Conservation (phyloP, 2,888 invertebrate species). For the Altica lythri region DNA sequence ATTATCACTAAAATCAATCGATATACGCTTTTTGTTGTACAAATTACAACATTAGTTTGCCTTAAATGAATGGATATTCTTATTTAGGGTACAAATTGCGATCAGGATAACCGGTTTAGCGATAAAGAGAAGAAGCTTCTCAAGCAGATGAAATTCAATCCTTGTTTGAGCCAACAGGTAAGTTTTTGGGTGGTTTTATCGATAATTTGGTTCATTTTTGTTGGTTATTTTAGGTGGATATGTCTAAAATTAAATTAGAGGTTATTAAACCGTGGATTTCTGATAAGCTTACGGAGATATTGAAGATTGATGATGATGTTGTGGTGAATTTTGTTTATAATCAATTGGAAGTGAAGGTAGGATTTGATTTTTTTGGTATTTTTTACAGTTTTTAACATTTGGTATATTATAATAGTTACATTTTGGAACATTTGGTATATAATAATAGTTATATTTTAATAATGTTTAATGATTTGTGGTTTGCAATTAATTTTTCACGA, state of each 20-base stretch:
- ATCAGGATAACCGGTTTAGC: conserved; percentile 98
- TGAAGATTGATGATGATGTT: conserved; percentile 98
- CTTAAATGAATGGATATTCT: conserved; percentile 40
- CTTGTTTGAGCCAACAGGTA: conserved; percentile 90
- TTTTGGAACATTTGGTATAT: too few relatives aligned
- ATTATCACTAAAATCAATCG: too few relatives aligned
- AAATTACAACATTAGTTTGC: conserved; percentile 26
- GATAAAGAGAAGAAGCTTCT: conserved; percentile 99
- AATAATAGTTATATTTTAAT: too few relatives aligned
- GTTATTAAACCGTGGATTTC: conserved; percentile 99
- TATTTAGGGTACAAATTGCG: conserved; percentile 91
- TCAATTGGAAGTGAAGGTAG: conserved; percentile 93
- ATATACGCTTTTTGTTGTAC: too few relatives aligned
- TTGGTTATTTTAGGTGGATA: conserved; percentile 90
- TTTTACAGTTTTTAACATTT: too few relatives aligned
- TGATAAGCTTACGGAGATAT: conserved; percentile 91
- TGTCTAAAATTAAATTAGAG: conserved; percentile 97
- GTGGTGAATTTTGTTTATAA: conserved; percentile 98
- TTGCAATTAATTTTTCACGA: too few relatives aligned
- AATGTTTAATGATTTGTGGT: too few relatives aligned
- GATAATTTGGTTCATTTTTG: too few relatives aligned
- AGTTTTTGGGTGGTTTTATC: too few relatives aligned
- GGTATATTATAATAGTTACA: too few relatives aligned
- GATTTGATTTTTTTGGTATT: not conserved
- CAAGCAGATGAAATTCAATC: conserved; percentile 98